These are phyloP conservation scores for Callaeas wilsoni DNA, from an alignment of 2,113 vertebrate genomes.

Conservation along the genomic window DNA sequence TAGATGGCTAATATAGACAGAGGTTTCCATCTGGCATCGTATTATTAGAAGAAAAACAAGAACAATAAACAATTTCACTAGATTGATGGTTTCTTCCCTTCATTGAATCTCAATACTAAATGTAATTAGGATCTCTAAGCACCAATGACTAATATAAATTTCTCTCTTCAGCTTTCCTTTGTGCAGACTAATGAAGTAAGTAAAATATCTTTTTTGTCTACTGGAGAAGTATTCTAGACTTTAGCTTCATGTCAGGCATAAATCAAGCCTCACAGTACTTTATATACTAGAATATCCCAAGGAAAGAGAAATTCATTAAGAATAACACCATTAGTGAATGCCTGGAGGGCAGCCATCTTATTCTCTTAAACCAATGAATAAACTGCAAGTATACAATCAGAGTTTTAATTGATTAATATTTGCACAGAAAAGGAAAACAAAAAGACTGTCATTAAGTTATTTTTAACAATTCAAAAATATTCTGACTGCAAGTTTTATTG, in stretches of 20 bases:
- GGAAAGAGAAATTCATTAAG: constrained; percentile 78
- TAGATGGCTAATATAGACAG: background rate
- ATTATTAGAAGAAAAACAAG: constrained; percentile 26
- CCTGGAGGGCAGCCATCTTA: constrained; percentile 77
- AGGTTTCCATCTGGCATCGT: background rate
- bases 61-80: constrained; percentile 5
- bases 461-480: constrained; percentile 65
- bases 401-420: constrained; percentile 56
- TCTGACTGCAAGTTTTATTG: constrained; percentile 23
- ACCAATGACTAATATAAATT: constrained; percentile 33
- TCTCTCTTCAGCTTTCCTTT: constrained; percentile 6
- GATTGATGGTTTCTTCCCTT: background rate
- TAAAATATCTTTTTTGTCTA: constrained; percentile 53
- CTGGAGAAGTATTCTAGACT: constrained; percentile 58
- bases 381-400: constrained; percentile 66
- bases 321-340: constrained; percentile 74
- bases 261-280: constrained; percentile 75
- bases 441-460: constrained; percentile 65
- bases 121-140: constrained; percentile 42
- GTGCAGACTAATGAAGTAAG: constrained; percentile 58
- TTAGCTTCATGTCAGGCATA: constrained; percentile 75
- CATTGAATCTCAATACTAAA: constrained; percentile 29
- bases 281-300: constrained; percentile 73
- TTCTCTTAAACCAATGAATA: constrained; percentile 71
- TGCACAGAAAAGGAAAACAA: constrained; percentile 37